These are phyloP conservation scores for Drosophila picticornis DNA, from an alignment of 2,888 invertebrate species.

Conservation along the genomic window DNA sequence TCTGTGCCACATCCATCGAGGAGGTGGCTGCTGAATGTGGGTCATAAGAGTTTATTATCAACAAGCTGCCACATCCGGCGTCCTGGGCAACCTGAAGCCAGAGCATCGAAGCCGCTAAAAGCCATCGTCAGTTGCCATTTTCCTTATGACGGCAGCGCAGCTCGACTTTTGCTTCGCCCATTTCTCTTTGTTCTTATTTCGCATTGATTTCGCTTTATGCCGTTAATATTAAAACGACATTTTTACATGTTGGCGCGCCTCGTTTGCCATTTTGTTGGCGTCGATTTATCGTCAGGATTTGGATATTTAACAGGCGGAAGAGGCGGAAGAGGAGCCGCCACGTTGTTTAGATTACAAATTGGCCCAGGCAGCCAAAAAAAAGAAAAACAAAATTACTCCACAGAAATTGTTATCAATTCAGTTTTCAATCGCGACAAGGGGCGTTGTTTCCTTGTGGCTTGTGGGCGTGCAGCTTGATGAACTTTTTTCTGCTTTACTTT, in stretches of 20 bases:
- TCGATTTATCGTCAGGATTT: constrained; percentile 67
- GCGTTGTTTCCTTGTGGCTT: constrained; percentile 46
- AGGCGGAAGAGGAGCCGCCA: constrained; percentile 31
- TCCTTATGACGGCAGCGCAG: constrained; percentile 31
- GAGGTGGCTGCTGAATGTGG: constrained; percentile 53
- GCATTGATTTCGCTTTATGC: constrained; percentile 73
- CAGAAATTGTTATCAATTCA: constrained; percentile 78
- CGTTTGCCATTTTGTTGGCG: constrained; percentile 40
- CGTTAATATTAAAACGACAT: constrained; percentile 73
- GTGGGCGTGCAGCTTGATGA: constrained; percentile 62
- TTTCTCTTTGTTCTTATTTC: constrained; percentile 44
- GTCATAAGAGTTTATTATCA: constrained; percentile 80
- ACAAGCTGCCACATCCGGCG: constrained; percentile 77
- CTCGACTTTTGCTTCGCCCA: constrained; percentile 8
- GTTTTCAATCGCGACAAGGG: constrained; percentile 63
- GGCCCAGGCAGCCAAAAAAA: constrained; percentile 49
- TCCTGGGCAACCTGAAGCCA: constrained; percentile 66
- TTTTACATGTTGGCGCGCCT: constrained; percentile 55
- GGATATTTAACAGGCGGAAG: constrained; percentile 55
- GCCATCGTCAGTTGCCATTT: constrained; percentile 56
- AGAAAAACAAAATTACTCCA: constrained; percentile 21
- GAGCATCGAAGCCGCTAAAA: constrained; percentile 21
- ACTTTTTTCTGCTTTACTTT: constrained; percentile 20
- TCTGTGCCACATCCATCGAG: constrained; percentile 48
- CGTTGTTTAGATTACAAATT: constrained; percentile 82